phyloP scores from a whole-genome alignment of 2,113 vertebrate genomes.

The Corythornis vintsioides region DNA sequence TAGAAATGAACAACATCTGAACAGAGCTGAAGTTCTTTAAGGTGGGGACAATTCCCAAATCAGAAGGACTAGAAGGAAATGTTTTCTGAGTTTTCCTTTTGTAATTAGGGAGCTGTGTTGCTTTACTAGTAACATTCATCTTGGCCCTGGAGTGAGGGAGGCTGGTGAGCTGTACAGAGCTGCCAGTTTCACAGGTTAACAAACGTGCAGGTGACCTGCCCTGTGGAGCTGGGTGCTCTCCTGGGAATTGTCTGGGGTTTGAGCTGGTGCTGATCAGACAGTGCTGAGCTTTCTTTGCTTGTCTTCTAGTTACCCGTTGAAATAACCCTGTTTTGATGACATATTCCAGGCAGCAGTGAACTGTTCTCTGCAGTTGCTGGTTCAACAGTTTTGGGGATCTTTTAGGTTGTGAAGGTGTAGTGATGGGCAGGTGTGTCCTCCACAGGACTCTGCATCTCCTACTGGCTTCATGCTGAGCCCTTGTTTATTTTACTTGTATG shows the following conservation, averaged over 20 bases:
- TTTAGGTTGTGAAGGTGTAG: not conserved
- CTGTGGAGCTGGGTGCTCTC: not conserved
- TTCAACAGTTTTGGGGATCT: not conserved
- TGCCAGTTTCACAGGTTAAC: not conserved
- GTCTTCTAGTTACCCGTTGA: not conserved
- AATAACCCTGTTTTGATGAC: not conserved
- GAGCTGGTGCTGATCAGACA: not conserved
- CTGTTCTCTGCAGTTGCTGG: not conserved
- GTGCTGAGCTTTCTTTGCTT: not conserved
- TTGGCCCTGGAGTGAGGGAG: not conserved
- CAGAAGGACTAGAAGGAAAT: not conserved
- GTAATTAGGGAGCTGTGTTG: not conserved
- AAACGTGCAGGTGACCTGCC: not conserved
- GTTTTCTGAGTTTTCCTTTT: not conserved
- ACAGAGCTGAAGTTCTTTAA: not conserved
- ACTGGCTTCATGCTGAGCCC: not conserved
- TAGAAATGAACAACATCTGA: not conserved
- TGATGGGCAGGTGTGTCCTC: not conserved
- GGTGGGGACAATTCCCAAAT: not conserved
- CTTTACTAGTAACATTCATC: not conserved
- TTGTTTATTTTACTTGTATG: not conserved
- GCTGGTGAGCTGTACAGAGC: not conserved
- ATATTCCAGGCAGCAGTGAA: not conserved
- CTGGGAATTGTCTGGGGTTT: not conserved
- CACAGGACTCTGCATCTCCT: fast-evolving